phyloP scores from a whole-genome alignment of 2,113 vertebrate genomes.

The Nesoenas mayeri region DNA sequence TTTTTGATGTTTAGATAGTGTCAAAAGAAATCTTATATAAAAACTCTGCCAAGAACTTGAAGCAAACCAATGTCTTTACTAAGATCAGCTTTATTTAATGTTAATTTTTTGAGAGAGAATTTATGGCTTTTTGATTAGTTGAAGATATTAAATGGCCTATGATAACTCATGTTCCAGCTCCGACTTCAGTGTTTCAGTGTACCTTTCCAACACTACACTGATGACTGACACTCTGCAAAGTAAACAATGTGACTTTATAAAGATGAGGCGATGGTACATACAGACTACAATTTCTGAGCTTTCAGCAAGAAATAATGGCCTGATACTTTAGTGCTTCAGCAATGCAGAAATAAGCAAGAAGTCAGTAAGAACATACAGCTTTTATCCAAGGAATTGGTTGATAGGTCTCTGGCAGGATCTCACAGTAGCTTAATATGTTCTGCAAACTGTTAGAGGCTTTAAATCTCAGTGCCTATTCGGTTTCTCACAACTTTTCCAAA shows the following conservation, averaged over 20 bases:
- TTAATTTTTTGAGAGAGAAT: neutral
- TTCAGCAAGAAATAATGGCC: neutral
- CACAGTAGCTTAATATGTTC: neutral
- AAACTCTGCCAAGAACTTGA: neutral
- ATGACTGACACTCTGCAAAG: neutral
- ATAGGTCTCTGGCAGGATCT: neutral
- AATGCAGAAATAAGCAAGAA: neutral
- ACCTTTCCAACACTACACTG: neutral
- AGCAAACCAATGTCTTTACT: neutral
- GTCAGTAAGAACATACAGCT: neutral
- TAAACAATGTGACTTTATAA: neutral
- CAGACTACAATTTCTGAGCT: neutral
- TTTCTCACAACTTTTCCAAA: neutral
- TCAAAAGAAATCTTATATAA: neutral
- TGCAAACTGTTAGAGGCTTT: neutral
- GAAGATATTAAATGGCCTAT: neutral
- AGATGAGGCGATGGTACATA: neutral
- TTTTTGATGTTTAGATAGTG: neutral
- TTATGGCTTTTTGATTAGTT: neutral
- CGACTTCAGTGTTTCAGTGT: neutral
- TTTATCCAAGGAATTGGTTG: neutral
- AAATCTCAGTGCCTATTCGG: neutral
- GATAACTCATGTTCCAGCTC: neutral
- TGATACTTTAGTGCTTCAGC: neutral
- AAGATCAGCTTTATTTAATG: neutral